These are phyloP conservation scores for Pinctada fucata DNA, from an alignment of 2,888 invertebrate genomes.

Conservation along the genomic window DNA sequence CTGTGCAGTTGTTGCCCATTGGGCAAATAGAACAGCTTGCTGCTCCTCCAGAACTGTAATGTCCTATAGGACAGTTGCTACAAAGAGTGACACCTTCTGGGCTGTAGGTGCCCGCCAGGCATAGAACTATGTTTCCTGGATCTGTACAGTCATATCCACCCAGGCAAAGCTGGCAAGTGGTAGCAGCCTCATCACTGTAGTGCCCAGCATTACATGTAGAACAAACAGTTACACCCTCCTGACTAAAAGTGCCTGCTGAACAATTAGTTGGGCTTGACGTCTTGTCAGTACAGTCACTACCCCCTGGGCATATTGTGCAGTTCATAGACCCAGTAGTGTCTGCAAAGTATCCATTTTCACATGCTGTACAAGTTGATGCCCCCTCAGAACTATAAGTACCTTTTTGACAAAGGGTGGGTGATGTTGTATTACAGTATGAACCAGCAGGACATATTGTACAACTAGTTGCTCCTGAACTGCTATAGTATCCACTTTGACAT, in stretches of 20 bases:
- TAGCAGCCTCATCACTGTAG: conserved; percentile 44
- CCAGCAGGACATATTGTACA: conserved; percentile 39
- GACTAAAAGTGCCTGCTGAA: conserved; percentile 59
- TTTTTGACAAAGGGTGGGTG: not conserved
- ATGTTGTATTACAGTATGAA: not conserved
- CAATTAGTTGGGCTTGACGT: conserved; percentile 52
- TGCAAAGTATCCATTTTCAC: conserved; percentile 52
- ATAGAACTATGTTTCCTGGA: conserved; percentile 17
- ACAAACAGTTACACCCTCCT: conserved; percentile 48
- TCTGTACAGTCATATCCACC: conserved; percentile 47
- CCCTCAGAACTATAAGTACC: conserved; percentile 55
- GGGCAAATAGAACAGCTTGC: conserved; percentile 54
- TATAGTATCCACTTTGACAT: conserved; percentile 52
- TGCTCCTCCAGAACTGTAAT: conserved; percentile 48
- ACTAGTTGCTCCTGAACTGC: conserved; percentile 18
- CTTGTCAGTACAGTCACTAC: conserved; percentile 24
- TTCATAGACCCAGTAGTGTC: conserved; percentile 37
- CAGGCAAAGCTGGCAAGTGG: conserved; percentile 48
- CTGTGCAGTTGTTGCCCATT: conserved; percentile 51
- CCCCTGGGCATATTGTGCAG: conserved; percentile 56
- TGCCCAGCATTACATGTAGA: conserved; percentile 42
- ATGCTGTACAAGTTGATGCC: conserved; percentile 39
- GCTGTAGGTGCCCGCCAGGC: conserved; percentile 54
- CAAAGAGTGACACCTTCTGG: conserved; percentile 48
- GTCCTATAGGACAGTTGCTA: conserved; percentile 52